Conservation (phyloP, 2,113 vertebrate species). For the Phaetusa simplex region DNA sequence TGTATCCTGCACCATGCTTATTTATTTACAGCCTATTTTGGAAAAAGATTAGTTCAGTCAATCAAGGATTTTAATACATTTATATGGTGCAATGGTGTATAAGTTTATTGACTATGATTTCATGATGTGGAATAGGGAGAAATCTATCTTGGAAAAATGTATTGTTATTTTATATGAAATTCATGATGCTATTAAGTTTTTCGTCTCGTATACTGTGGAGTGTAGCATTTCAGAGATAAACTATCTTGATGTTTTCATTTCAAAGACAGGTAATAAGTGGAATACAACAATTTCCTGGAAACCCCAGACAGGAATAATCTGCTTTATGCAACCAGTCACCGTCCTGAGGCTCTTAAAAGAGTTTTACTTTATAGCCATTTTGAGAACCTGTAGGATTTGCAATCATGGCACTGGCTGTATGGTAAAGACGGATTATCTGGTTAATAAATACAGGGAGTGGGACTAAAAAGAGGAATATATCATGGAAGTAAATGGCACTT, state of each 20-base stretch:
- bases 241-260: constrained; percentile 79
- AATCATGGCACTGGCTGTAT: not conserved
- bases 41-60: constrained; percentile 35
- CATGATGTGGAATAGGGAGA: constrained; percentile 3
- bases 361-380: constrained; percentile 65
- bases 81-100: constrained; percentile 27
- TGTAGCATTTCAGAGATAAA: constrained; percentile 75
- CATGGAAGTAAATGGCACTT: constrained; percentile 42
- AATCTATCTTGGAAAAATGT: constrained; percentile 63
- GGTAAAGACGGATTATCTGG: constrained; percentile 58
- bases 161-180: constrained; percentile 77
- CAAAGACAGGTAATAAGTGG: constrained; percentile 77
- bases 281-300: constrained; percentile 73
- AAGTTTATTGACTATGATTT: constrained; percentile 60
- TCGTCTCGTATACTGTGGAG: constrained; percentile 53
- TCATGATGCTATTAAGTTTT: constrained; percentile 75
- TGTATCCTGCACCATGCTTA: not conserved
- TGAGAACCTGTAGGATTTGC: constrained; percentile 67
- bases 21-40: constrained; percentile 29
- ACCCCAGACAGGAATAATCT: constrained; percentile 69
- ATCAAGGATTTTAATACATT: constrained; percentile 48
- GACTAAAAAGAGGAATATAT: constrained; percentile 41
- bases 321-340: constrained; percentile 63
- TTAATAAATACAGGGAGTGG: constrained; percentile 65
- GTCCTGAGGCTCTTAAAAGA: constrained; percentile 68